Evolutionary conservation across 2,797 vertebrate species (phyloP), one percentile per base, ranked within the genome.

Genomic region (Darevskia mixta): DNA sequence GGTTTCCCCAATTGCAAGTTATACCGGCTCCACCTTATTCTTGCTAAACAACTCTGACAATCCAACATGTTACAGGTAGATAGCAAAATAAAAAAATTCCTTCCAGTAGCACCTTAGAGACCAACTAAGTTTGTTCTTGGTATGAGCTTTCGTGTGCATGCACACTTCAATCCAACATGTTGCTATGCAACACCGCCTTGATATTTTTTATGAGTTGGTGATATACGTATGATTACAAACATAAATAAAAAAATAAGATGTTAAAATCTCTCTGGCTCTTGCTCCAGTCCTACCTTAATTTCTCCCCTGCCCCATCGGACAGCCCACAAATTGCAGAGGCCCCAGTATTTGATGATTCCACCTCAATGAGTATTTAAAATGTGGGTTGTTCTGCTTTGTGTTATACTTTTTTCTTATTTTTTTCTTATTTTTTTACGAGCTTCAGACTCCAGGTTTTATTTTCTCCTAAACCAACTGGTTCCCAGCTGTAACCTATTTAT

Each of bases 401-500:
- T 35, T 29, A 29, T 55, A 1, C 8, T 78, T 78, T 79, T 4
- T 79, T 49, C 10, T 15, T n/a, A n/a, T n/a, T 23, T 7, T 64
- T 64, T 23, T 35, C 2, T 35, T 35, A 35, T 1, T 43, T 7
- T 7, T 55, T 55, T 55, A 55, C 49, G 15, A 20, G 15, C 13
- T 38, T 15, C 29, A 67, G 64, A 77, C 64, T 38, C 61, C 69
- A 32, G 80, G 64, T 79, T 64, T 78, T 58, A 41, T 45, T 79
- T 49, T n/a, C 27, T n/a, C 6, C 23, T 2, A 75, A 38, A 41
- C 18, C 73, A 71, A 29, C 23, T 61, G 27, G 41, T 78, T 8
- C 76, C 82, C 76, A 88, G n/a, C 82, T 79, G 76, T 84, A 66
- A 79, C 66, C 82, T 79, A 84, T 89, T 86, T 89, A 80, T 85